These are phyloP conservation scores for Lasiurus cinereus DNA, from an alignment of 2,113 vertebrate species.

Conservation along the genomic window DNA sequence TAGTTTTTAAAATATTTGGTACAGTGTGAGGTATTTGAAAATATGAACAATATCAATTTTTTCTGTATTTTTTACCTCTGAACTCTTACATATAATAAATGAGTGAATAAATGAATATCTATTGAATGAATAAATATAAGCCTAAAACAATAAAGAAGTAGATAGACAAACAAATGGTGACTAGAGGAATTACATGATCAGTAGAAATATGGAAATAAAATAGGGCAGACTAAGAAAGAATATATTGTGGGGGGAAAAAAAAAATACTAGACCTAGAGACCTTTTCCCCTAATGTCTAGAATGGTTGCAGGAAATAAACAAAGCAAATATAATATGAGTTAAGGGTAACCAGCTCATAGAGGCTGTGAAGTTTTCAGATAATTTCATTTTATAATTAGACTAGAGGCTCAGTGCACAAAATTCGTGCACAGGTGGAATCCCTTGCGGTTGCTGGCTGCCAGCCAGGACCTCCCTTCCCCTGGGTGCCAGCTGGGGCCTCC, in stretches of 20 bases:
- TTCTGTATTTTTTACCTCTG: not conserved
- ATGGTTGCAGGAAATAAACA: not conserved
- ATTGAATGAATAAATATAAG: not conserved
- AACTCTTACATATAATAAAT: slow-evolving; percentile 27
- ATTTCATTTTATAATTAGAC: not conserved
- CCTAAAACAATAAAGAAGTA: not conserved
- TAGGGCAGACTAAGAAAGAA: not conserved
- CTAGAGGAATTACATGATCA: not conserved
- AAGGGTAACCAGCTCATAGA: not conserved
- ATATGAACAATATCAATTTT: not conserved
- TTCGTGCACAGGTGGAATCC: no score
- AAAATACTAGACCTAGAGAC: not conserved
- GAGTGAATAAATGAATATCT: not conserved
- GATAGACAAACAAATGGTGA: not conserved
- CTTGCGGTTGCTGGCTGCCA: no score
- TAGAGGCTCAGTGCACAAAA: no score
- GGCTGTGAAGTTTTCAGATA: not conserved
- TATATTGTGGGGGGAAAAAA: not conserved
- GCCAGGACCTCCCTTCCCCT: no score
- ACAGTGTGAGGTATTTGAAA: not conserved
- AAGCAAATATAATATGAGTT: not conserved
- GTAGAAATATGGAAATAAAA: not conserved
- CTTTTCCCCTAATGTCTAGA: not conserved
- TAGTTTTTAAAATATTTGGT: not conserved
- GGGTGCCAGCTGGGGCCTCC: no score